These are phyloP conservation scores for Dasyurus viverrinus DNA, from an alignment of 2,113 vertebrate species.

Conservation along the genomic window DNA sequence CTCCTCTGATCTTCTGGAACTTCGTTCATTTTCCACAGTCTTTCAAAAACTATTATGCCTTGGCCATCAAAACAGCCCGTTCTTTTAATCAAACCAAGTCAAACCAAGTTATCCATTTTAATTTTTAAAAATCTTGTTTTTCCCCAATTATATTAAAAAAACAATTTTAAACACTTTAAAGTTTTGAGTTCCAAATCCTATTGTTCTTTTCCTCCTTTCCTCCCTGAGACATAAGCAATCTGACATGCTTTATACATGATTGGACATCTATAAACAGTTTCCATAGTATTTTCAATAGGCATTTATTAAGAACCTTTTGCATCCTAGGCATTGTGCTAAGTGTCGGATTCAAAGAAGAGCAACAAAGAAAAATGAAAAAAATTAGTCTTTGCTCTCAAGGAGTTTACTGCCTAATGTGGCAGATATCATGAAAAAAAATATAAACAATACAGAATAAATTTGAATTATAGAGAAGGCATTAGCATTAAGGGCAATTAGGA, in stretches of 20 bases:
- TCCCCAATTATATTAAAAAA: background rate
- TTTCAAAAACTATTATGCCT: background rate
- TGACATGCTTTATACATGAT: background rate
- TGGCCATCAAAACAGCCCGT: background rate
- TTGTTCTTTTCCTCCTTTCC: background rate
- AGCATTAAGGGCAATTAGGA: background rate
- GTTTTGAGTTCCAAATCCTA: background rate
- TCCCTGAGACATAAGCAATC: no score
- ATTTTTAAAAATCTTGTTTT: background rate
- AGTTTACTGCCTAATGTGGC: background rate
- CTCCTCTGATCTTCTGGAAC: background rate
- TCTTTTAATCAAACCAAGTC: background rate
- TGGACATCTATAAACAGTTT: background rate
- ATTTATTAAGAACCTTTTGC: background rate
- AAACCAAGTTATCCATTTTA: background rate
- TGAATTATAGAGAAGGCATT: background rate
- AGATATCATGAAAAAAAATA: background rate
- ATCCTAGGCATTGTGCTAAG: background rate
- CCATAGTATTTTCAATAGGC: background rate
- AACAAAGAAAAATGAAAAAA: background rate
- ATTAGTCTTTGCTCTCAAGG: background rate
- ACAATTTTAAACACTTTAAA: background rate
- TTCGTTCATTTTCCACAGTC: background rate
- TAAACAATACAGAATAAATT: background rate
- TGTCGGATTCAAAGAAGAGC: background rate